Evolutionary conservation across 2,797 vertebrate genomes (phyloP), one percentile per base, ranked within the genome.

Genomic region (Manis crassicaudata): DNA sequence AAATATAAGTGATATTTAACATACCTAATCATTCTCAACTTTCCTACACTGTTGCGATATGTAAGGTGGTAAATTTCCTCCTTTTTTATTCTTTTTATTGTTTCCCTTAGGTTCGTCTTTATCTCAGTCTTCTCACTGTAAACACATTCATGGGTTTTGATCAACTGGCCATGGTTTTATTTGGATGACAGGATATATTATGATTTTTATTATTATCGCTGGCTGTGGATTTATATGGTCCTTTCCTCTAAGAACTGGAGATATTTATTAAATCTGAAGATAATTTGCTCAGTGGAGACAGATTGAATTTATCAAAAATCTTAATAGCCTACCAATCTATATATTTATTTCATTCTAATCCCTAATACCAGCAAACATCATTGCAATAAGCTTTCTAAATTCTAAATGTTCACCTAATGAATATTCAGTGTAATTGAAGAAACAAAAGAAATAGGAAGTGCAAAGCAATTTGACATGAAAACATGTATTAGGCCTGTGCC

Each of bases 1-100:
- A 40, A 79, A 43, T 73, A 73, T 88, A 90, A 90, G 9, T 81
- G 70, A 40, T 63, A 88, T 83, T 96, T 79, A 80, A 37, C 1
- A 0, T 46, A 40, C 3, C 8, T 90, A 81, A 62, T 82, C 56
- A 81, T 21, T 68, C 40, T 92, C 43, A 92, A 7, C 6, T 77
- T 85, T 89, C 68, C 29, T 87, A 9, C 6, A 58, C 1, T 72
- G 18, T 20, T 73, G 3, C 83, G 21, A 29, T 77, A 62, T 50
- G 68, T 80, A 85, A 63, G 6, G 23, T 18, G 18, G 7, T 46
- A 76, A 86, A 27, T 63, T 83, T 89, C 60, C 7, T 80, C 10
- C 21, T 0, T 77, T 94, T 94, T 89, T 43, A 21, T 82, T 68
- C 1, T 32, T 84, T 79, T 4, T 84, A 25, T 37, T 60, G 2